Conservation (phyloP, 2,113 vertebrate genomes). For the Pelodiscus sinensis region DNA sequence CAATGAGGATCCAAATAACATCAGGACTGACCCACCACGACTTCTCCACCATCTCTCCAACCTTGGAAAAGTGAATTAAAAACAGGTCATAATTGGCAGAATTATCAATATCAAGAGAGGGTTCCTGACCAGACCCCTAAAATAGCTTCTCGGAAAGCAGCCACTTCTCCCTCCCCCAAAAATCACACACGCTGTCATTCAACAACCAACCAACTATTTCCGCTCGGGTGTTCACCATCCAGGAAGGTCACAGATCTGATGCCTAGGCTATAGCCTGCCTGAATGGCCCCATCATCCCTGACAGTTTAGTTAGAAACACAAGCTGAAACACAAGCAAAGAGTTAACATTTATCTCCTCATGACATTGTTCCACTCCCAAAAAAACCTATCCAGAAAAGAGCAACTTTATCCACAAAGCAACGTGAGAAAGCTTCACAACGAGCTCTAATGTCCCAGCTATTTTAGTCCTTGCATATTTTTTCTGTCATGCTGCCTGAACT, state of each 20-base stretch:
- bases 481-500: neutral
- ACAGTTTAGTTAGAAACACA: neutral
- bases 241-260: neutral
- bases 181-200: neutral
- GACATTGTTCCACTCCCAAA: neutral
- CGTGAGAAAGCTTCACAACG: accelerated
- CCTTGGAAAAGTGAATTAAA: neutral
- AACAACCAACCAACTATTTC: neutral
- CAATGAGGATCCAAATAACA: neutral
- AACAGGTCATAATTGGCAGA: neutral
- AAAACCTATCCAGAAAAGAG: neutral
- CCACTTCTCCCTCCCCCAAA: neutral
- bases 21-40: neutral
- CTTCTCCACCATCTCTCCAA: neutral
- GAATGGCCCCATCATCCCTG: neutral
- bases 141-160: neutral
- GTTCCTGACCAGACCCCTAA: neutral
- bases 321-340: neutral
- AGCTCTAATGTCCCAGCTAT: neutral
- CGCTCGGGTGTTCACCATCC: neutral
- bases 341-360: neutral
- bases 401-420: neutral
- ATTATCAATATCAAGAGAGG: neutral
- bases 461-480: neutral
- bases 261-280: neutral